Evolutionary conservation across 2,888 invertebrate genomes (phyloP).

Genomic region (Leucophora obtusa): DNA sequence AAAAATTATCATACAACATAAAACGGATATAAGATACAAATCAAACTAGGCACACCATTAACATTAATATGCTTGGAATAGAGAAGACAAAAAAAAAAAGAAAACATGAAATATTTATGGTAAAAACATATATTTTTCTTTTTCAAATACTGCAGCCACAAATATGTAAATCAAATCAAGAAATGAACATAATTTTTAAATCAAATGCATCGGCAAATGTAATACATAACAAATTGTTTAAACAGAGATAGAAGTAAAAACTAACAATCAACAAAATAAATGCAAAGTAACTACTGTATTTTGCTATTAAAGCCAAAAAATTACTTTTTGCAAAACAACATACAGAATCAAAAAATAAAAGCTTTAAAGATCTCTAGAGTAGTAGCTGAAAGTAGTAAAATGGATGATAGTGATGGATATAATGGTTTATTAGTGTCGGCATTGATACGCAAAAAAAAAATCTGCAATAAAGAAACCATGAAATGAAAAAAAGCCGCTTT

Average conservation of each 20-base stretch:
- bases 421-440: slow-evolving; percentile 65
- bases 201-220: slow-evolving; percentile 59
- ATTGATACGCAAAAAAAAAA: slow-evolving; percentile 63
- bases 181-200: slow-evolving; percentile 60
- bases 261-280: slow-evolving; percentile 40
- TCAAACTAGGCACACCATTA: slow-evolving; percentile 58
- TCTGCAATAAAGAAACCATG: slow-evolving; percentile 25
- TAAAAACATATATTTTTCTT: slow-evolving; percentile 40
- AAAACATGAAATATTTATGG: slow-evolving; percentile 25
- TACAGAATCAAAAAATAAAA: neutral
- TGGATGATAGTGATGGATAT: slow-evolving; percentile 60
- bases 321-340: slow-evolving; percentile 21
- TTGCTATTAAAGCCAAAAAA: slow-evolving; percentile 32
- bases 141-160: slow-evolving; percentile 20
- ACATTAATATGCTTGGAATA: slow-evolving; percentile 42
- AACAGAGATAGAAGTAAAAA: slow-evolving; percentile 51
- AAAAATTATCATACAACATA: slow-evolving; percentile 53
- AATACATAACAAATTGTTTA: slow-evolving; percentile 62
- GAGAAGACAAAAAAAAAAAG: neutral
- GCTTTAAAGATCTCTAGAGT: neutral
- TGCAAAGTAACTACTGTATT: slow-evolving; percentile 46
- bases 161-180: slow-evolving; percentile 58
- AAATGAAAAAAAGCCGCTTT: slow-evolving; percentile 50
- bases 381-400: slow-evolving; percentile 9
- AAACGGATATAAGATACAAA: slow-evolving; percentile 61